Conservation (phyloP, 2,113 vertebrate genomes). For the Gymnobelideus leadbeateri region DNA sequence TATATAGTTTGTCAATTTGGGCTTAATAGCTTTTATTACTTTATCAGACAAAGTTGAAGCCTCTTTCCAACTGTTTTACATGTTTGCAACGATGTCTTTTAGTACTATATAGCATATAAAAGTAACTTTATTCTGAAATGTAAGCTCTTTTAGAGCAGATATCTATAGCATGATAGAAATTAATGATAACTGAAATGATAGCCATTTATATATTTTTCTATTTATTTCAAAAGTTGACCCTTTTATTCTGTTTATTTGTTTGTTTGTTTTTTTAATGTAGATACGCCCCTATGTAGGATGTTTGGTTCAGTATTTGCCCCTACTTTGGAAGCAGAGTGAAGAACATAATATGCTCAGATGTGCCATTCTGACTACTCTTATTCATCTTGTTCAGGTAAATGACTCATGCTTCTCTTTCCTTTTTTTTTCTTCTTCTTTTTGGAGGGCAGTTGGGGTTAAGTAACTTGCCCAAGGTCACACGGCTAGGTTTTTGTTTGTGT, state of each 20-base stretch:
- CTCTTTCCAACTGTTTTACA: conserved; percentile 47
- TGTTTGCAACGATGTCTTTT: not conserved
- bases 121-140: conserved; percentile 47
- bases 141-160: not conserved
- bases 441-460: no score
- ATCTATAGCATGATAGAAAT: not conserved
- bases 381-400: conserved; percentile 95
- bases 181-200: not conserved
- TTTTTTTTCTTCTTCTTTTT: no score
- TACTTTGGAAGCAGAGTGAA: conserved; percentile 99
- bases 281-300: conserved; percentile 95
- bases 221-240: not conserved
- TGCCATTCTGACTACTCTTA: conserved; percentile 96
- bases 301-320: conserved; percentile 96
- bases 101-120: not conserved
- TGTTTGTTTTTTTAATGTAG: conserved; percentile 75
- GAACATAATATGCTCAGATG: conserved; percentile 99
- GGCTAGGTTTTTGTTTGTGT: no score
- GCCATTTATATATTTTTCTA: not conserved
- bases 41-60: conserved; percentile 21
- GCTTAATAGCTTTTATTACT: conserved; percentile 35
- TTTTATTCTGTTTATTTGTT: not conserved
- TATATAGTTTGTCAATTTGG: conserved; percentile 35
- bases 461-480: no score
- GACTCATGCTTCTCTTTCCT: not conserved